These are phyloP conservation scores for Urocitellus parryii DNA, from an alignment of 2,113 vertebrate genomes.

Conservation along the genomic window DNA sequence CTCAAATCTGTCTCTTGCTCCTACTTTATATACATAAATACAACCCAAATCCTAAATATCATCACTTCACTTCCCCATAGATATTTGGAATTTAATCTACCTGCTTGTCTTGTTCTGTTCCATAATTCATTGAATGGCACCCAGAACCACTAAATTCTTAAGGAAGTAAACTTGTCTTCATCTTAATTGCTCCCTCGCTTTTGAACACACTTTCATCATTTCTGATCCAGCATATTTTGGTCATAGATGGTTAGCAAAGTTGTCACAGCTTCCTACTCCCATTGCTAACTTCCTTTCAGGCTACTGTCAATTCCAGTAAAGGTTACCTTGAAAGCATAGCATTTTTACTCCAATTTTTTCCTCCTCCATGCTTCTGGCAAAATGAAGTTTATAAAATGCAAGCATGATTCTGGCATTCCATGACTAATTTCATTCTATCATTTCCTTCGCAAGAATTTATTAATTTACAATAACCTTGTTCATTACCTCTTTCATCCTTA, in stretches of 20 bases:
- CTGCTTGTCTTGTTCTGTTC: background rate
- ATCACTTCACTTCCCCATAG: background rate
- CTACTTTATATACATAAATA: background rate
- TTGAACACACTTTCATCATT: background rate
- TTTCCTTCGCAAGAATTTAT: background rate
- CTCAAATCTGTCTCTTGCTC: background rate
- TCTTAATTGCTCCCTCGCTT: background rate
- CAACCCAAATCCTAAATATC: background rate
- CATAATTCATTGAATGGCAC: background rate
- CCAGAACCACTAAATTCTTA: background rate
- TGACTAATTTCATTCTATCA: background rate
- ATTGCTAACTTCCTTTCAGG: background rate
- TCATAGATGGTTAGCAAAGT: background rate
- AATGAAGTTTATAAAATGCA: background rate
- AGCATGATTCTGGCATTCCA: background rate
- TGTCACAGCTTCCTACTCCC: background rate
- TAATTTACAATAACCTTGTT: background rate
- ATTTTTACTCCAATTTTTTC: background rate
- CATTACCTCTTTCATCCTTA: background rate
- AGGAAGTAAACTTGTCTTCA: background rate
- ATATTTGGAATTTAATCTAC: background rate
- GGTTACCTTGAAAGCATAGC: background rate
- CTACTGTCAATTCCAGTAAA: background rate
- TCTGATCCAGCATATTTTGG: background rate
- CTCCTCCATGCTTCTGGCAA: background rate